These are phyloP conservation scores for Penaeus japonicus DNA, from an alignment of 1,140 invertebrate species.

Conservation along the genomic window DNA sequence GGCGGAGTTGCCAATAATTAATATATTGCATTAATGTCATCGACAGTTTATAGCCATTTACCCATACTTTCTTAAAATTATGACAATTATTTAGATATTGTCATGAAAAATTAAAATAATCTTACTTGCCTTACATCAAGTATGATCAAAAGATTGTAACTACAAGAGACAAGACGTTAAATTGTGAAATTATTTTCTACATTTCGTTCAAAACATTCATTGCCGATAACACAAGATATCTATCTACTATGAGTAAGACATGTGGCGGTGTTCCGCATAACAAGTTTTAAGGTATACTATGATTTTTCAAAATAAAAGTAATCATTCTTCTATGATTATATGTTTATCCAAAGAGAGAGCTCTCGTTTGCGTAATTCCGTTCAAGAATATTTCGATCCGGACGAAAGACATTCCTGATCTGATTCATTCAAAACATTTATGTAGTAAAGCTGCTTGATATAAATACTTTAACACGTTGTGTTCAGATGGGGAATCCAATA, in stretches of 20 bases:
- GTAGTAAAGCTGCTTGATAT: too few relatives aligned
- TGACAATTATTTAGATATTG: neutral
- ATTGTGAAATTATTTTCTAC: neutral
- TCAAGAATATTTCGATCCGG: too few relatives aligned
- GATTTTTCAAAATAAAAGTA: too few relatives aligned
- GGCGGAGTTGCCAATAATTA: constrained; percentile 11
- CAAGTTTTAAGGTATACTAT: neutral
- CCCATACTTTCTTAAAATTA: neutral
- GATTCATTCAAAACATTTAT: too few relatives aligned
- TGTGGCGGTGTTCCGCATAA: constrained; percentile 23
- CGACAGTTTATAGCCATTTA: neutral
- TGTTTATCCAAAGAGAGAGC: too few relatives aligned
- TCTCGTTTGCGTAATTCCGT: too few relatives aligned
- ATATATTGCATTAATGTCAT: constrained; percentile 1
- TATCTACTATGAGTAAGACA: constrained; percentile 41
- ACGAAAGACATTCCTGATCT: too few relatives aligned
- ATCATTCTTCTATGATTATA: too few relatives aligned
- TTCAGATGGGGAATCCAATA: too few relatives aligned
- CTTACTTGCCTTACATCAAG: neutral
- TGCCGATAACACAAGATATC: constrained; percentile 10
- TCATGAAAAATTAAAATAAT: neutral
- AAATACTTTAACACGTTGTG: too few relatives aligned
- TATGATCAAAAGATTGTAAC: neutral
- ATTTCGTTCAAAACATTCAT: constrained; percentile 45
- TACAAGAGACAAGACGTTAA: neutral